Conservation (phyloP, 1,140 invertebrate species). For the Calephelis virginiensis region DNA sequence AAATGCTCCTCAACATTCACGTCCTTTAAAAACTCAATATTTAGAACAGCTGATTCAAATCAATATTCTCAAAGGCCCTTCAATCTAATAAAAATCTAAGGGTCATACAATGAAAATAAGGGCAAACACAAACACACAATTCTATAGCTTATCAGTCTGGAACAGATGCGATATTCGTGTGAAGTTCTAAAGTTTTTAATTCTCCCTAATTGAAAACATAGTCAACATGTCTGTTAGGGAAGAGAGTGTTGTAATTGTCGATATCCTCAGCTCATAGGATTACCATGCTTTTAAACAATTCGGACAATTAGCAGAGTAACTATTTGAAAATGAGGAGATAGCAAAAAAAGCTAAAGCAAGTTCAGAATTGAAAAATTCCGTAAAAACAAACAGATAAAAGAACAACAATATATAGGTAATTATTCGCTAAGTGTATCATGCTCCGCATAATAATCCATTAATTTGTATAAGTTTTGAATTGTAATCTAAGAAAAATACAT, state of each 20-base stretch:
- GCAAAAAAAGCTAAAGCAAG: too few relatives aligned
- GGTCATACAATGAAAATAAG: constrained; percentile 14
- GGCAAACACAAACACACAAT: neutral
- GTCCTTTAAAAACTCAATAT: neutral
- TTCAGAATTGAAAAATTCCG: too few relatives aligned
- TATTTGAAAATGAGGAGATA: too few relatives aligned
- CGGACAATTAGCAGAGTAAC: too few relatives aligned
- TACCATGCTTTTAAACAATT: too few relatives aligned
- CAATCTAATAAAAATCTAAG: constrained; percentile 15
- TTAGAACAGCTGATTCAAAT: constrained; percentile 8
- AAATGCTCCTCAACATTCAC: too few relatives aligned
- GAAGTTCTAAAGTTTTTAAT: neutral
- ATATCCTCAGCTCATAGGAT: neutral
- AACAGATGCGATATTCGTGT: neutral
- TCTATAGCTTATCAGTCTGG: neutral
- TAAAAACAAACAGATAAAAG: too few relatives aligned
- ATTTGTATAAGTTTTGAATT: too few relatives aligned
- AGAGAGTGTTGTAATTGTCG: constrained; percentile 21
- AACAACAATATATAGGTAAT: too few relatives aligned
- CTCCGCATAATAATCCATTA: too few relatives aligned
- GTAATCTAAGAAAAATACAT: too few relatives aligned
- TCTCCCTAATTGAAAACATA: constrained; percentile 1
- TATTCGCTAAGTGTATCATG: too few relatives aligned
- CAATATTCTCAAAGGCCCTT: constrained; percentile 7
- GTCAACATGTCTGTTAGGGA: constrained; percentile 18